Percentiles rank a stretch among this genome's conserved stretches.
phyloP scores from a whole-genome alignment of 2,888 invertebrate species.

The Platycheirus rosarum region DNA sequence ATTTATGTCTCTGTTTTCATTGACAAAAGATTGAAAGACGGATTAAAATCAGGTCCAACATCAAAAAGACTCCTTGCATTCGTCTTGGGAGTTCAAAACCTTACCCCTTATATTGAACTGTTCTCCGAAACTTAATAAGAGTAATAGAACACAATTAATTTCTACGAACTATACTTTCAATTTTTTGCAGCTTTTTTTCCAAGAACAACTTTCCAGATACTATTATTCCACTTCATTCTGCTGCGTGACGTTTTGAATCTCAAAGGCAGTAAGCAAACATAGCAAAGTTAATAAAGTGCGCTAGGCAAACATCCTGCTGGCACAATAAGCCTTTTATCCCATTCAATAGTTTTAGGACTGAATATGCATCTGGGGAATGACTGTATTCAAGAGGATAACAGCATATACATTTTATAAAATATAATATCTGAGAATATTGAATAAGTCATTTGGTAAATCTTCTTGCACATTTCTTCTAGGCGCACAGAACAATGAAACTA shows the following conservation, averaged over 20 bases:
- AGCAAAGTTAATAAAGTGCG: slow-evolving; percentile 15
- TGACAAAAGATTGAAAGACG: too few species aligned
- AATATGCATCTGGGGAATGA: too few species aligned
- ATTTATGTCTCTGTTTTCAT: too few species aligned
- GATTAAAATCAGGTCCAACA: too few species aligned
- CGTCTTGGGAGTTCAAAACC: too few species aligned
- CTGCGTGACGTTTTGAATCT: not conserved
- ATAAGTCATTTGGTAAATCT: not conserved
- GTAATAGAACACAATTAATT: too few species aligned
- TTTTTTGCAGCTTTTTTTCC: too few species aligned
- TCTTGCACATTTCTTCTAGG: not conserved
- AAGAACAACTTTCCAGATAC: not conserved
- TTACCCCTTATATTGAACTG: too few species aligned
- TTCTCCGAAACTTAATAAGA: too few species aligned
- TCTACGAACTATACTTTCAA: too few species aligned
- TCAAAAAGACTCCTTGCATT: too few species aligned
- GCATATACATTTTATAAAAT: not conserved
- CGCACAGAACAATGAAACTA: not conserved
- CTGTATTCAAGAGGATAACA: not conserved
- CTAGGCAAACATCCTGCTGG: not conserved
- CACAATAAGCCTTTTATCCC: slow-evolving; percentile 1
- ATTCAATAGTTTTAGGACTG: slow-evolving; percentile 5
- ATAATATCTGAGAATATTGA: not conserved
- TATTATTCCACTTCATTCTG: not conserved
- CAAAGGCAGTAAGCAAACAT: not conserved